Conservation (phyloP, 2,888 invertebrate species). For the Tachina lurida region DNA sequence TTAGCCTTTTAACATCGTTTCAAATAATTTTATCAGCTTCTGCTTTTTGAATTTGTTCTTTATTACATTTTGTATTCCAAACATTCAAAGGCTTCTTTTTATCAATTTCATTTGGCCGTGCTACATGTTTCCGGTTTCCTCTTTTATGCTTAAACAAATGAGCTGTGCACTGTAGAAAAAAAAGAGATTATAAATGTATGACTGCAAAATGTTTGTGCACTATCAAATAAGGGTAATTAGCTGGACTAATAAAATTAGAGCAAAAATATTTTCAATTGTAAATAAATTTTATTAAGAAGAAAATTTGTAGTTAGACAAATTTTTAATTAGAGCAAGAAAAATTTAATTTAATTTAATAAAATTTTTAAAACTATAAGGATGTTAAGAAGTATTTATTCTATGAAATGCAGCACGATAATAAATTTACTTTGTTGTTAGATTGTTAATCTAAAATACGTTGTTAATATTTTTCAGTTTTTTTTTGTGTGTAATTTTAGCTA, state of each 20-base stretch:
- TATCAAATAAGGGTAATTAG: constrained; percentile 56
- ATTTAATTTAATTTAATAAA: background rate
- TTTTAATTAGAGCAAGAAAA: too few species aligned
- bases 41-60: constrained; percentile 9
- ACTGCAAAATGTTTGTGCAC: constrained; percentile 4
- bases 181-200: constrained; percentile 7
- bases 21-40: constrained; percentile 14
- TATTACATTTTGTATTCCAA: constrained; percentile 39
- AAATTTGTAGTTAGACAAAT: background rate
- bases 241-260: background rate
- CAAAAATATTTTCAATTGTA: background rate
- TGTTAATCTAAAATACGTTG: background rate
- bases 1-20: background rate
- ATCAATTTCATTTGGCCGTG: constrained; percentile 50
- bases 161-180: constrained; percentile 6
- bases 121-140: constrained; percentile 69
- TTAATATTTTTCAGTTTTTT: background rate
- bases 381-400: too few species aligned
- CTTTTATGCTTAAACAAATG: constrained; percentile 49
- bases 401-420: too few species aligned
- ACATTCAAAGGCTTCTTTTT: constrained; percentile 49
- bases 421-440: background rate
- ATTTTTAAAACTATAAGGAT: too few species aligned
- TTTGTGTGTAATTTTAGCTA: background rate
- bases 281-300: background rate